Conservation (phyloP, 1,140 invertebrate species). For the Halyomorpha halys region DNA sequence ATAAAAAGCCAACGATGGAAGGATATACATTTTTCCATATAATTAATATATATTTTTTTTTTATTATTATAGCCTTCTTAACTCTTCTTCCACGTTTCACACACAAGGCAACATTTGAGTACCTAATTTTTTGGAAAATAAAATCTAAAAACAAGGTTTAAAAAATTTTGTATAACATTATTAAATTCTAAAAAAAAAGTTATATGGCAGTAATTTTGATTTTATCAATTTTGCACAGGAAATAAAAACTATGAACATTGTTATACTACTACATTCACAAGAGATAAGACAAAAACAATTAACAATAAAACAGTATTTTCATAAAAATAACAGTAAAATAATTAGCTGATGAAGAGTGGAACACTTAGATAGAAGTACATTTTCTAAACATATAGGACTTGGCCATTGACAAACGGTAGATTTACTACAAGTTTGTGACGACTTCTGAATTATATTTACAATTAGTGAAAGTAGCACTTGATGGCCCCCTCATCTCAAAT, state of each 20-base stretch:
- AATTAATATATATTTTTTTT: too few relatives aligned
- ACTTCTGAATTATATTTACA: background rate
- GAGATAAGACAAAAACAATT: conserved; percentile 6
- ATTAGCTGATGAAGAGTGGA: background rate
- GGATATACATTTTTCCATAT: conserved; percentile 1
- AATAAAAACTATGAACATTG: too few relatives aligned
- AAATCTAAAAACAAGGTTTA: too few relatives aligned
- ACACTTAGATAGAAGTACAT: background rate
- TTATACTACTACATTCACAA: too few relatives aligned
- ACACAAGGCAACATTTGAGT: too few relatives aligned
- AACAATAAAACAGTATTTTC: conserved; percentile 12
- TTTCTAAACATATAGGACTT: background rate
- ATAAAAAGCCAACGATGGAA: conserved; percentile 12
- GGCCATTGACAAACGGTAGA: background rate
- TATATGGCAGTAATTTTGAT: too few relatives aligned
- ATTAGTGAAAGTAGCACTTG: conserved; percentile 6
- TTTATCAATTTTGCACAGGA: too few relatives aligned
- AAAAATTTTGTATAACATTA: too few relatives aligned
- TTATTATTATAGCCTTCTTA: too few relatives aligned
- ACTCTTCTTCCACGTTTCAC: too few relatives aligned
- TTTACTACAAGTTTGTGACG: background rate
- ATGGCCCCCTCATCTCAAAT: conserved; percentile 5
- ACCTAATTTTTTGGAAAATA: too few relatives aligned
- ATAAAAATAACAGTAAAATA: conserved; percentile 5
- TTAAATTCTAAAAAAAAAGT: too few relatives aligned